Conservation (phyloP, 2,797 vertebrate species). For the Leptoclinus maculatus region DNA sequence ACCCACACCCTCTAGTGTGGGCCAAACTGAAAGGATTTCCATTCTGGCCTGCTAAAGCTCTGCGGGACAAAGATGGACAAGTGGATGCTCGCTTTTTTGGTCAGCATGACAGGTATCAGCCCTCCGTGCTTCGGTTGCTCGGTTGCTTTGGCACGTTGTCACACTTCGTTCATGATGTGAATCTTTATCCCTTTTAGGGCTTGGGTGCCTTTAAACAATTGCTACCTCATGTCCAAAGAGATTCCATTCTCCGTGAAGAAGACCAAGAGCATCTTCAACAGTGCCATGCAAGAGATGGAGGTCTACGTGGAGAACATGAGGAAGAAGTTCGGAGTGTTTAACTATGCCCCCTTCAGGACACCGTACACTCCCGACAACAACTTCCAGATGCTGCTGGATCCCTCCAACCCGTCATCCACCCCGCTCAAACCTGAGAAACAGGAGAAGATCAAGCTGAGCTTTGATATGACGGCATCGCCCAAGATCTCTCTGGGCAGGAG, state of each 20-base stretch:
- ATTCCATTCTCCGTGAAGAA: constrained; percentile 99
- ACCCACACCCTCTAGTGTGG: constrained; percentile 98
- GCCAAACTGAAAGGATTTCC: constrained; percentile 99
- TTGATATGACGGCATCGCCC: constrained; percentile 95
- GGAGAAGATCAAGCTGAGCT: constrained; percentile 97
- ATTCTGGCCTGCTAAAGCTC: constrained; percentile 99
- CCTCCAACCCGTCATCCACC: constrained; percentile 90
- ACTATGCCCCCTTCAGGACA: constrained; percentile 97
- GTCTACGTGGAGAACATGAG: constrained; percentile 98
- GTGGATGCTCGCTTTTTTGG: constrained; percentile 99
- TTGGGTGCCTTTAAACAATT: constrained; percentile 99
- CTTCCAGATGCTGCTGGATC: constrained; percentile 97
- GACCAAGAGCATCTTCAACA: constrained; percentile 99
- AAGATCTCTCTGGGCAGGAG: constrained; percentile 93
- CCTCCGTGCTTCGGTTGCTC: constrained; percentile 12
- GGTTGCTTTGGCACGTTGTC: background rate
- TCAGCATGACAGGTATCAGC: constrained; percentile 94
- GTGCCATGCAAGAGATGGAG: constrained; percentile 99
- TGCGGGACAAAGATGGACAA: constrained; percentile 98
- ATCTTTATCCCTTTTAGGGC: constrained; percentile 84
- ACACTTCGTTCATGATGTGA: constrained; percentile 11
- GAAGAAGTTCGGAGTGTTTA: constrained; percentile 96
- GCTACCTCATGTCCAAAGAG: constrained; percentile 99
- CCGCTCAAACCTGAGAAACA: constrained; percentile 92
- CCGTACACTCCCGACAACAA: constrained; percentile 97